Percentiles rank a stretch among this genome's conserved stretches.
phyloP scores from a whole-genome alignment of 2,113 vertebrate species.

The Hemibagrus wyckioides region DNA sequence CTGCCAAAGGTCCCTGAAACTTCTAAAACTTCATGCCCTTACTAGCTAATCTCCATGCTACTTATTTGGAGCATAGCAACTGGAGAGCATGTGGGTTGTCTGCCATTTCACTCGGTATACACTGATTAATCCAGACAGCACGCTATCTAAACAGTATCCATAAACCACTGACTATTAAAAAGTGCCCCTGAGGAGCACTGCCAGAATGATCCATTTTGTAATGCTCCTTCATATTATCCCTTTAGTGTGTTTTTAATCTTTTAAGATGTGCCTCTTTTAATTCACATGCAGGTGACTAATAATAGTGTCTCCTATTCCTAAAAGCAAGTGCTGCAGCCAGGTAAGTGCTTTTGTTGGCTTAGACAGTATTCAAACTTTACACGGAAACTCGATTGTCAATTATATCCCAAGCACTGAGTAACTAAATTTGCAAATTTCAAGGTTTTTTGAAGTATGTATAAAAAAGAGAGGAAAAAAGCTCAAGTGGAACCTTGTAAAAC shows the following conservation, averaged over 20 bases:
- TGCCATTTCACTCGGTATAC: background rate
- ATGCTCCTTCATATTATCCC: background rate
- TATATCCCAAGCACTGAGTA: constrained; percentile 11
- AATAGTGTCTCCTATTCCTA: background rate
- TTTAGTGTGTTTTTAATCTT: background rate
- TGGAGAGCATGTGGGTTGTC: background rate
- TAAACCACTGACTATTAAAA: constrained; percentile 7
- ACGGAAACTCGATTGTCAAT: constrained; percentile 11
- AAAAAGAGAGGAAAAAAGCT: constrained; percentile 54
- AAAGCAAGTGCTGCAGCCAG: background rate
- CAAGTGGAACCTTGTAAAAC: constrained; percentile 75
- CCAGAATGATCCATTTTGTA: background rate
- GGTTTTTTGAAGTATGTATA: constrained; percentile 39
- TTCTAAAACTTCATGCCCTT: constrained; percentile 41
- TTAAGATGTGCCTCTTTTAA: background rate
- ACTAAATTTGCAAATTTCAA: constrained; percentile 37
- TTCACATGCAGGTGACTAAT: background rate
- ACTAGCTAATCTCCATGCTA: constrained; percentile 16
- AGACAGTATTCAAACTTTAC: background rate
- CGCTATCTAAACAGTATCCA: background rate
- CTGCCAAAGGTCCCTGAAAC: constrained; percentile 42
- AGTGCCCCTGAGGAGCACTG: background rate
- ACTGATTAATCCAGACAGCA: background rate
- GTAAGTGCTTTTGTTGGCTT: background rate
- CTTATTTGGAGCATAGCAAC: background rate